Conservation (phyloP, 2,113 vertebrate species). For the Neogobius melanostomus region DNA sequence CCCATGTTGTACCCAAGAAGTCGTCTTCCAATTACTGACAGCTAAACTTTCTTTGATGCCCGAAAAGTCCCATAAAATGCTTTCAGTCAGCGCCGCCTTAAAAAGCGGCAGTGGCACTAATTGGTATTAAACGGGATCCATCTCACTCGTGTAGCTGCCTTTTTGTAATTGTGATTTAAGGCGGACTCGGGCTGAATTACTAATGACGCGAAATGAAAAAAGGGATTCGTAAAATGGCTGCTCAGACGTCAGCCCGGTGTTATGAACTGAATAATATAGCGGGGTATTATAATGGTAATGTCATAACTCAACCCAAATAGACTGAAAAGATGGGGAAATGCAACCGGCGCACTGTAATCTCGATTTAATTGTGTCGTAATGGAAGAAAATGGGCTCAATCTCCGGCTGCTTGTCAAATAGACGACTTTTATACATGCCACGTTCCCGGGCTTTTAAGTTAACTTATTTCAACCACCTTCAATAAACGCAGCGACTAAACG, state of each 20-base stretch:
- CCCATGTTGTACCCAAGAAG: not conserved
- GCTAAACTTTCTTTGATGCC: constrained; percentile 13
- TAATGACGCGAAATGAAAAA: not conserved
- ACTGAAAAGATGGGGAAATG: constrained; percentile 2
- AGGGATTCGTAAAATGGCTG: constrained; percentile 4
- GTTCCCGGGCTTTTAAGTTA: too few species aligned
- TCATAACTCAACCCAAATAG: constrained; percentile 1
- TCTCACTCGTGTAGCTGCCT: constrained; percentile 33
- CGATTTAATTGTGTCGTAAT: not conserved
- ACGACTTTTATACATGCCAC: not conserved
- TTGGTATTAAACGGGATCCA: constrained; percentile 33
- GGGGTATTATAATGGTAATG: not conserved
- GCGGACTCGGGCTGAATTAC: not conserved
- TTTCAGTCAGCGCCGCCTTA: constrained; percentile 24
- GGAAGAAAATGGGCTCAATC: not conserved
- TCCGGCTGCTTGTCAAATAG: not conserved
- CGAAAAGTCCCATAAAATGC: constrained; percentile 12
- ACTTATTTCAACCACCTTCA: too few species aligned
- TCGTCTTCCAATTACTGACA: constrained; percentile 10
- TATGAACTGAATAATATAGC: not conserved
- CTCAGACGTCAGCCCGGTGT: not conserved
- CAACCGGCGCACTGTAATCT: not conserved
- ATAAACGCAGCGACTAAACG: too few species aligned
- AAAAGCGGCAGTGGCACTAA: constrained; percentile 29
- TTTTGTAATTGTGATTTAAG: constrained; percentile 38